Evolutionary conservation across 64 coral and sea anemone species (phyloP), one percentile per base, ranked within the genome.

Genomic region (Pocillopora verrucosa): DNA sequence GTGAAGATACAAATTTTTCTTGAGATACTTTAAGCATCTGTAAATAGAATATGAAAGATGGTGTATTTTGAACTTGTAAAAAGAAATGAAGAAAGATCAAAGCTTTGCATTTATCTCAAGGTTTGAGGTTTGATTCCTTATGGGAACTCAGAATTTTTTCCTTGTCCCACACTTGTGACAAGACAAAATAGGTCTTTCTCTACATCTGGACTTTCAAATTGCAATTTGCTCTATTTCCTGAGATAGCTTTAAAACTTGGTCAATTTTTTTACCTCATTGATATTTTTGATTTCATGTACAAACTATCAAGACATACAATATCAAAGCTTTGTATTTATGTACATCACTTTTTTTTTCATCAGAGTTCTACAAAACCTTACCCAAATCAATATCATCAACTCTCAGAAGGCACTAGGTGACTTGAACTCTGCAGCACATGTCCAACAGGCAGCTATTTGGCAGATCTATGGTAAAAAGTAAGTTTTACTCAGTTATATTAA

Each of bases 401-500:
- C 94, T 45, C 91, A 96, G 79, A 96, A 91, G 56, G 93, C 94
- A 14, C 64, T 96, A 15, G 78, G 90, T 78, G 94, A 96, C 61
- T 80, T 88, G 12, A 93, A 77, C 65, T 88, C 91, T 11, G 74
- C 83, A n/a, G 78, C 94, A 58, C 92, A 93, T 87, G 88, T 86
- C 14, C 88, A 90, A 74, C 89, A 93, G 77, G 88, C 91, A 69
- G 78, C 91, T 37, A 77, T 87, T 63, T 96, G 94, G 94, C 88
- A 93, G 58, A 30, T 89, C 60, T 96, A 93, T 82, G 94, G 94
- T 16, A 96, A 96, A 78, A 72, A 89, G 94, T 96, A 69, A 89
- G 86, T 77, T 4, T 20, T 36, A 13, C 6, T 0, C 2, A 38
- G 13, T 10, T 37, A 36, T 45, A 15, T 36, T 45, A 7, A 11